Evolutionary conservation across 30 jellyfish, hydroid and myxozoan species (phyloP), one percentile per base, ranked within the genome.

Genomic region (Nemopilema nomurai): DNA sequence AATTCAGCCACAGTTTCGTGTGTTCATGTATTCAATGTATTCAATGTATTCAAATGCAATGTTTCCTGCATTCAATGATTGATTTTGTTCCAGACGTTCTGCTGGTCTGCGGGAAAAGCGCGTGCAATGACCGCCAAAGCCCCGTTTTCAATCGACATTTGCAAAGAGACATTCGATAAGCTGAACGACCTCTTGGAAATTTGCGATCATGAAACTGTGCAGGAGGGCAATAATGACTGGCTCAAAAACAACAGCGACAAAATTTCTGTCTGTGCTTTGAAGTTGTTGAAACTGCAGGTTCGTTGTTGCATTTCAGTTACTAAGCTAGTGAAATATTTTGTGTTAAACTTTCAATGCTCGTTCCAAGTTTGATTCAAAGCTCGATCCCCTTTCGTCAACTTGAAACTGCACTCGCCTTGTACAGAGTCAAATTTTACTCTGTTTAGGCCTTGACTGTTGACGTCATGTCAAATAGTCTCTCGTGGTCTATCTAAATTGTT

Each of bases 71-170:
- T 66, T 66, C 76, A 66, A 51, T 16, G 26, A 25, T 24, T 31
- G 1, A n/a, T 71, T 80, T 13, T 18, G n/a, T 71, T 71, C 26
- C 32, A 89, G 97, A 91, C 92, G n/a, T 91, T 85, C 62, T 91
- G 97, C 74, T 91, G 97, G 97, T 86, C 94, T 28, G 91, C 89
- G 18, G 89, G 93, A 32, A 85, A 85, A 62, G 88, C 93, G 20
- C 92, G 92, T 23, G 67, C 67, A 29, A 21, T 91, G 78, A 79
- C 80, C 18, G 84, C 92, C 70, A 80, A 81, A 70, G 96, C 64
- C 21, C 98, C 97, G 25, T 93, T 93, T 74, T 82, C 96, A 18
- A 88, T 93, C 71, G 98, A 93, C 26, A 71, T 93, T 20, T 65
- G 91, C 62, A 63, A 41, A 29, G 97, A 82, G 65, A 87, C 98